These are phyloP conservation scores for Callinectes sapidus DNA, from an alignment of 2,888 invertebrate species.

Conservation along the genomic window DNA sequence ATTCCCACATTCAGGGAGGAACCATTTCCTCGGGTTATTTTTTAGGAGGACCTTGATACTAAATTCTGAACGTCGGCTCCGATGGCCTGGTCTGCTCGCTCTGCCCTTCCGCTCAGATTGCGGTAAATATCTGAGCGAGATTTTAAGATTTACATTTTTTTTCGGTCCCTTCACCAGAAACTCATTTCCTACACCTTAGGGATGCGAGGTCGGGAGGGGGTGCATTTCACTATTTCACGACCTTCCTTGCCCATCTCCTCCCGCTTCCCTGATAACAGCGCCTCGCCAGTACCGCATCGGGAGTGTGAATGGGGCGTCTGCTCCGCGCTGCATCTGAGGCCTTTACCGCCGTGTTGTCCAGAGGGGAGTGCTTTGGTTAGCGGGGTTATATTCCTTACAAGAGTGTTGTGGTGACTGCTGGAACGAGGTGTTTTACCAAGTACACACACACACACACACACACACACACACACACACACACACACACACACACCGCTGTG, in stretches of 20 bases:
- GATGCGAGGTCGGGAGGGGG: not conserved
- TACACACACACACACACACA: constrained; percentile 16
- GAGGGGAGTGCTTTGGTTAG: not conserved
- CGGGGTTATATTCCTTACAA: not conserved
- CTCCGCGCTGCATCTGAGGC: not conserved
- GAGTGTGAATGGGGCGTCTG: not conserved
- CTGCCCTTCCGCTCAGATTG: constrained; percentile 29
- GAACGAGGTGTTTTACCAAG: not conserved
- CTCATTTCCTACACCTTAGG: constrained; percentile 26
- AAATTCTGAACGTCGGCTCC: not conserved
- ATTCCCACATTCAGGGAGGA: not conserved
- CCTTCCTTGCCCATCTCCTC: constrained; percentile 6
- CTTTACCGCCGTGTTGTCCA: not conserved
- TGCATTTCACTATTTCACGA: not conserved
- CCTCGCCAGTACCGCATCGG: not conserved
- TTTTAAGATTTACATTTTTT: constrained; percentile 10
- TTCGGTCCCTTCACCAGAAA: not conserved
- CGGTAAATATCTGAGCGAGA: not conserved
- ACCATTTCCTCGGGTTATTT: not conserved
- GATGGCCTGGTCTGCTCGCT: not conserved
- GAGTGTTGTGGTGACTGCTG: not conserved
- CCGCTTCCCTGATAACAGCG: not conserved
- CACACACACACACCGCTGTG: not conserved
- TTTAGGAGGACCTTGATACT: not conserved
- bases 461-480: constrained; percentile 1